Evolutionary conservation across 2,888 invertebrate genomes (phyloP), one percentile per base, ranked within the genome.

Genomic region (Cantharis rufa): DNA sequence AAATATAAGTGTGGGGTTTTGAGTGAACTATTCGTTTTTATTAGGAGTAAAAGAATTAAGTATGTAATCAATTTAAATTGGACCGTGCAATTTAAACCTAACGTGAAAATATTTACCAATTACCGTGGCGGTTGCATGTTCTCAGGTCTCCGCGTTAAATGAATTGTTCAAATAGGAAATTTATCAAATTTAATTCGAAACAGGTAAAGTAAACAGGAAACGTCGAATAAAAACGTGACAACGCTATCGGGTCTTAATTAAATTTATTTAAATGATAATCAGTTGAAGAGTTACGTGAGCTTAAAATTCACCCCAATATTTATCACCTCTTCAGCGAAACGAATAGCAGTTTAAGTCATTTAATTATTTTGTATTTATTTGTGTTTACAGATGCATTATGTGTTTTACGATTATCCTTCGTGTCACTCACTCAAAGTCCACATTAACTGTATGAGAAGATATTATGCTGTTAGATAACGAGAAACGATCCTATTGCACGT

Each of bases 391-490:
- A 21, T 62, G 71, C 69, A 71, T 77, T 77, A 48, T 74, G 71
- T 28, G 70, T 77, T 77, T 74, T 71, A 69, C 71, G 62, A 77
- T 77, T 74, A 77, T 63, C 28, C 63, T 69, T 32, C 69, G 69
- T 62, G 77, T 74, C 77, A 74, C 68, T 77, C 74, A 69, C 68
- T 76, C 73, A 70, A 69, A 63, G 24, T 27, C 71, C 70, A 77
- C 69, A 69, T 69, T 71, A 77, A 32, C 27, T 16, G 48, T 48
- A 48, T 48, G 48, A 48, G 48, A 48, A 48, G 62, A 69, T 77
- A 77, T 77, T 74, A 71, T 71, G 64, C 32, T 74, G 68, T 69
- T 48, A 69, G 74, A 71, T 77, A 77, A 77, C 77, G 68, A 77
- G 71, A 71, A 27, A n/a, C 28, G 68, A 73, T 77, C 68, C 68